phyloP scores from a whole-genome alignment of 1,140 invertebrate species.

The Bombus terrestris region DNA sequence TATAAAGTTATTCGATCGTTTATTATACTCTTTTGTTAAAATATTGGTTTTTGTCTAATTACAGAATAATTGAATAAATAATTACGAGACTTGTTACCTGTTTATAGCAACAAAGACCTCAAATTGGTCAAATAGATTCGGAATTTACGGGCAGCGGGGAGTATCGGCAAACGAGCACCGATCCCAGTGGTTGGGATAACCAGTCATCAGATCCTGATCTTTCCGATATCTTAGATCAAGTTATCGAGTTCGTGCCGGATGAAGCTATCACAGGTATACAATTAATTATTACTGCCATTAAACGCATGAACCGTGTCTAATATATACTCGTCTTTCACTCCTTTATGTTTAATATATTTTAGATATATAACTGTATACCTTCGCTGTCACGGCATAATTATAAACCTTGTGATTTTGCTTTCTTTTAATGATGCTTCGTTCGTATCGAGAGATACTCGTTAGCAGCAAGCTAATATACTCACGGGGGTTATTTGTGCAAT shows the following conservation, averaged over 20 bases:
- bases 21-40: no score
- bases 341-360: neutral
- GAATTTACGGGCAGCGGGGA: constrained; percentile 77
- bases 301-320: neutral
- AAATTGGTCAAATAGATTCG: constrained; percentile 79
- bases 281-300: constrained; percentile 64
- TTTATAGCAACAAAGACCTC: constrained; percentile 78
- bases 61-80: neutral
- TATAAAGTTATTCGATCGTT: no score
- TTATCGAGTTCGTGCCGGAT: constrained; percentile 90
- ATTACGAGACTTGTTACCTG: neutral
- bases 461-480: neutral
- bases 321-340: neutral
- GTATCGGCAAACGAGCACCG: constrained; percentile 72
- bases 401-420: constrained; percentile 3
- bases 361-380: constrained; percentile 17
- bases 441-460: neutral
- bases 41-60: no score
- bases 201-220: constrained; percentile 87
- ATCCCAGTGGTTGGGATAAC: constrained; percentile 79
- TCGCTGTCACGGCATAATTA: constrained; percentile 29
- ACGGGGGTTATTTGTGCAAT: neutral
- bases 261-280: constrained; percentile 80
- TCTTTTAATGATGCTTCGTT: neutral
- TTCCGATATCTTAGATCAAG: constrained; percentile 92